phyloP scores from a whole-genome alignment of 2,888 invertebrate genomes.

The Eupithecia tripunctaria region DNA sequence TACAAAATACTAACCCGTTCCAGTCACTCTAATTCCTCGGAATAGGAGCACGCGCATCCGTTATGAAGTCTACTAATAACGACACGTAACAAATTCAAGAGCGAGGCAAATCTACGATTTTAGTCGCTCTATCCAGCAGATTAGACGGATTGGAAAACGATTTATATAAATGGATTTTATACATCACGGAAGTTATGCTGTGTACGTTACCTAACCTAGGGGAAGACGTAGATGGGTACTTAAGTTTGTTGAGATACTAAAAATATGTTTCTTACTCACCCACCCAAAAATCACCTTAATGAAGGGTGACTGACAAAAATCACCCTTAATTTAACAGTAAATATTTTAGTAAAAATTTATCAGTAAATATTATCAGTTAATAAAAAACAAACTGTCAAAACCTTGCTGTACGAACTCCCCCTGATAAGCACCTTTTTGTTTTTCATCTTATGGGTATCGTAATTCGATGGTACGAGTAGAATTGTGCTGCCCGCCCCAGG shows the following conservation, averaged over 20 bases:
- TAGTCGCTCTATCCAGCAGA: constrained; percentile 53
- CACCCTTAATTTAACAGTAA: too few species aligned
- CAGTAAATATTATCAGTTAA: too few species aligned
- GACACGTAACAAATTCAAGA: constrained; percentile 77
- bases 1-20: constrained; percentile 29
- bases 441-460: too few species aligned
- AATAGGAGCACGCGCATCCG: constrained; percentile 59
- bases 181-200: constrained; percentile 32
- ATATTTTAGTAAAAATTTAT: too few species aligned
- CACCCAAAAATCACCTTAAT: too few species aligned
- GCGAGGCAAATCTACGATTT: constrained; percentile 72
- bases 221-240: neutral
- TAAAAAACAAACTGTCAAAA: too few species aligned
- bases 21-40: constrained; percentile 33
- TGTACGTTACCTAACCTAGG: neutral
- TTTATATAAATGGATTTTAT: constrained; percentile 42
- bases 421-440: too few species aligned
- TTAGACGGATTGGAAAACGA: constrained; percentile 51
- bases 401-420: too few species aligned
- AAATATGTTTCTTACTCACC: too few species aligned
- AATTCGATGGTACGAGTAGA: too few species aligned
- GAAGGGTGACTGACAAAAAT: too few species aligned
- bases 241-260: neutral
- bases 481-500: too few species aligned
- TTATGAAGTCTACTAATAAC: constrained; percentile 67